These are phyloP conservation scores for Eupithecia subumbrata DNA, from an alignment of 2,888 invertebrate genomes.

Conservation along the genomic window DNA sequence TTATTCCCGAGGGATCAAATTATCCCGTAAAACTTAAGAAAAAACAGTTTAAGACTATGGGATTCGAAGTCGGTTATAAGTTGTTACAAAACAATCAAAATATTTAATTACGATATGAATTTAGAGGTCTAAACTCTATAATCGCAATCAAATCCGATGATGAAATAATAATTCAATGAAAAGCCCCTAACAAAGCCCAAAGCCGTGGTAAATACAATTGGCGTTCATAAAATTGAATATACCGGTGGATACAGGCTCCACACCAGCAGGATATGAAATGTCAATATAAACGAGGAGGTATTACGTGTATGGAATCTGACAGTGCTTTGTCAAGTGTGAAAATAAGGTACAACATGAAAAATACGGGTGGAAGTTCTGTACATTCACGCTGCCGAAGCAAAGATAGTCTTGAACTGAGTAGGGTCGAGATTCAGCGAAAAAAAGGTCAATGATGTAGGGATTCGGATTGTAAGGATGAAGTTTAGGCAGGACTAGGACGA, in stretches of 20 bases:
- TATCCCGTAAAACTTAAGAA: too few species aligned
- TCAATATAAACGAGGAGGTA: constrained; percentile 66
- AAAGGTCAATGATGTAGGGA: too few species aligned
- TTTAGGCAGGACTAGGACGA: too few species aligned
- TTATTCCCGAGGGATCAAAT: too few species aligned
- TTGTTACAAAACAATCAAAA: too few species aligned
- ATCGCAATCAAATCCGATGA: not conserved
- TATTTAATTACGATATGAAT: not conserved
- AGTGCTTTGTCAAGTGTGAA: constrained; percentile 67
- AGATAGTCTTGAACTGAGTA: not conserved
- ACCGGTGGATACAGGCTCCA: constrained; percentile 48
- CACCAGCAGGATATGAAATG: constrained; percentile 57
- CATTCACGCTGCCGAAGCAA: constrained; percentile 1
- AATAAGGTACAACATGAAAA: constrained; percentile 53
- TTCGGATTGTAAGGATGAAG: too few species aligned
- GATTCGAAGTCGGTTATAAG: too few species aligned
- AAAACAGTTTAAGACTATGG: too few species aligned
- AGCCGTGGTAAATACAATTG: constrained; percentile 9
- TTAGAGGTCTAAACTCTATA: not conserved
- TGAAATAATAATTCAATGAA: constrained; percentile 1
- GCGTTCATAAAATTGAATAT: constrained; percentile 52
- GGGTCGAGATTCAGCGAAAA: not conserved
- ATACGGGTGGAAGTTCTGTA: constrained; percentile 41
- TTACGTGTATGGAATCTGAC: constrained; percentile 68
- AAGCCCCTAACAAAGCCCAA: constrained; percentile 14